Evolutionary conservation across 2,888 invertebrate species (phyloP).

Genomic region (Drosophila lutescens): DNA sequence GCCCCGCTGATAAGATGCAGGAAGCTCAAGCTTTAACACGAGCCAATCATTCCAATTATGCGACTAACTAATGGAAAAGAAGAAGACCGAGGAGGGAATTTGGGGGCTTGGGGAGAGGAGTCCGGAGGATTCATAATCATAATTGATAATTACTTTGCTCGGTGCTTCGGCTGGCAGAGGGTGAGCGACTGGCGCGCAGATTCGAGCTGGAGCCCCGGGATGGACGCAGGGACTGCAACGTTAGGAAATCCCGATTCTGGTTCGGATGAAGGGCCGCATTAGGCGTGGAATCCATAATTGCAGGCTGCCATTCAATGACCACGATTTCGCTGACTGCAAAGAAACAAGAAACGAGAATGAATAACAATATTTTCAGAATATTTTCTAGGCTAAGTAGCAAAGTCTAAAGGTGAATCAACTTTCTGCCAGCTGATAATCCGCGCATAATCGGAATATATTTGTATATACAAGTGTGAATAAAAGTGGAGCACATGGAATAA

Average conservation of each 20-base stretch:
- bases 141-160: slow-evolving; percentile 81
- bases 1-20: slow-evolving; percentile 39
- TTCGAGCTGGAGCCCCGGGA: slow-evolving; percentile 68
- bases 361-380: slow-evolving; percentile 38
- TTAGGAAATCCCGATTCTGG: slow-evolving; percentile 63
- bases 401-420: slow-evolving; percentile 78
- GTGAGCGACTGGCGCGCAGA: slow-evolving; percentile 82
- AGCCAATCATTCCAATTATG: slow-evolving; percentile 32
- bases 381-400: slow-evolving; percentile 48
- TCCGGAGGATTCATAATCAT: slow-evolving; percentile 10
- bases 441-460: slow-evolving; percentile 20
- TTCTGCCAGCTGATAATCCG: slow-evolving; percentile 56
- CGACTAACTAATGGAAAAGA: neutral
- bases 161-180: slow-evolving; percentile 80
- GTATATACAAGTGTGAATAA: slow-evolving; percentile 24
- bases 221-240: slow-evolving; percentile 65
- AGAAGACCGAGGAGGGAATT: neutral
- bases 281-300: slow-evolving; percentile 68
- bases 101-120: neutral
- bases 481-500: slow-evolving; percentile 56
- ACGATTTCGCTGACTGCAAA: slow-evolving; percentile 57
- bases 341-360: slow-evolving; percentile 23
- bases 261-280: slow-evolving; percentile 45
- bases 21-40: slow-evolving; percentile 31
- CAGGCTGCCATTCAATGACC: slow-evolving; percentile 52